Percentiles rank a stretch among this genome's conserved stretches.
Conservation (phyloP, 2,888 invertebrate species). For the Chymomyza caudatula region DNA sequence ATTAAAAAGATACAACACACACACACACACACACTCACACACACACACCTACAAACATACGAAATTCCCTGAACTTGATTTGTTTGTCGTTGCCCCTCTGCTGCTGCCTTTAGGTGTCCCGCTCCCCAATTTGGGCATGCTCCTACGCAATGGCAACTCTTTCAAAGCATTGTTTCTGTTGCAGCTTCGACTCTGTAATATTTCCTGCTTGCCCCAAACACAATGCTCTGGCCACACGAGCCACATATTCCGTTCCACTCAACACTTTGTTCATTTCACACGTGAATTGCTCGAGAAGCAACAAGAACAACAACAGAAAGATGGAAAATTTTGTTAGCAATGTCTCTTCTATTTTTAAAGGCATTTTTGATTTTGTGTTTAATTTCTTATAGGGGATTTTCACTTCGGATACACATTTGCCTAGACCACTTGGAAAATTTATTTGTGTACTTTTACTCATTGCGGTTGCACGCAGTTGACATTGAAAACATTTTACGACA, state of each 20-base stretch:
- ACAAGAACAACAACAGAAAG: constrained; percentile 20
- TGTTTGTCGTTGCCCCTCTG: constrained; percentile 16
- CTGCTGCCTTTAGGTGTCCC: background rate
- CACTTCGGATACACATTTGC: constrained; percentile 11
- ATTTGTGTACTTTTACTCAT: constrained; percentile 14
- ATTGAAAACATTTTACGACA: constrained; percentile 31
- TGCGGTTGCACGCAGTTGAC: constrained; percentile 39
- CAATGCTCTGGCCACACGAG: constrained; percentile 18
- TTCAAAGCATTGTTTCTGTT: constrained; percentile 24
- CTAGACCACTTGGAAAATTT: constrained; percentile 32
- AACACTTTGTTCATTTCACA: constrained; percentile 70
- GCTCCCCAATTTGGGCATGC: constrained; percentile 8
- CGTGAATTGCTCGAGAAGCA: constrained; percentile 60
- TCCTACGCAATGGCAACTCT: constrained; percentile 42
- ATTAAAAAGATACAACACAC: constrained; percentile 9
- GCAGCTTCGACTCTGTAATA: constrained; percentile 35
- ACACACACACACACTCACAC: constrained; percentile 1
- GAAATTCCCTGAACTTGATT: constrained; percentile 58
- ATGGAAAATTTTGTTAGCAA: constrained; percentile 26
- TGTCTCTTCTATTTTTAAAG: constrained; percentile 49
- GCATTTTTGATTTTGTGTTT: constrained; percentile 14
- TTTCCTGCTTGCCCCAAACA: constrained; percentile 43
- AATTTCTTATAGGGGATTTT: constrained; percentile 12
- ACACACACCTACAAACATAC: background rate
- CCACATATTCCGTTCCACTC: constrained; percentile 44